These are phyloP conservation scores for Camponotus vicinus DNA, from an alignment of 1,140 invertebrate genomes.

Conservation along the genomic window DNA sequence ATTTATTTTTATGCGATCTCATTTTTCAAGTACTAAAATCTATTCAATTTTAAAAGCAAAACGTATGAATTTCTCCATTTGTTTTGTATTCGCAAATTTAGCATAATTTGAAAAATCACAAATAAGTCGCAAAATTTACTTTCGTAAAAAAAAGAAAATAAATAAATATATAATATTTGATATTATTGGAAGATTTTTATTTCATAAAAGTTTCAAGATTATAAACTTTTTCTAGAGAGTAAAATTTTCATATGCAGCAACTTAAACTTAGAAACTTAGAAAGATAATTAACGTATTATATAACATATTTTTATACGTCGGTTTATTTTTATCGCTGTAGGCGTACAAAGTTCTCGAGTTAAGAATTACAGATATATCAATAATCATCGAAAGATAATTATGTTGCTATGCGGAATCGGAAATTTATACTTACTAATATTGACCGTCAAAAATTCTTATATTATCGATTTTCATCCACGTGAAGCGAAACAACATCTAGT, in stretches of 20 bases:
- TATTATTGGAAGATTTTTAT: background rate
- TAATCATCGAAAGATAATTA: background rate
- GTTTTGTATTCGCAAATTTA: background rate
- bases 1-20: background rate
- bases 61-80: background rate
- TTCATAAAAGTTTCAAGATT: too few relatives aligned
- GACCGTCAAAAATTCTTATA: background rate
- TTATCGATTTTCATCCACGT: conserved; percentile 29
- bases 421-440: background rate
- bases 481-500: conserved; percentile 11
- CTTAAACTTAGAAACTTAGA: background rate
- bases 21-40: background rate
- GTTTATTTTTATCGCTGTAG: background rate
- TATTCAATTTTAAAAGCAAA: conserved; percentile 7
- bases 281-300: background rate
- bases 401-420: conserved; percentile 6
- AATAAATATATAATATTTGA: background rate
- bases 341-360: background rate
- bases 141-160: background rate
- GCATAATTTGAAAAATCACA: background rate
- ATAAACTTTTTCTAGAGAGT: background rate
- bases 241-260: background rate
- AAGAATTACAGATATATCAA: background rate
- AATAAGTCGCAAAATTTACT: background rate
- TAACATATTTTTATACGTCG: background rate